A percentile compares a stretch with the other conserved stretches of the same genome.
phyloP scores from a whole-genome alignment of 64 coral and sea anemone species.

The Anthopleura sola region DNA sequence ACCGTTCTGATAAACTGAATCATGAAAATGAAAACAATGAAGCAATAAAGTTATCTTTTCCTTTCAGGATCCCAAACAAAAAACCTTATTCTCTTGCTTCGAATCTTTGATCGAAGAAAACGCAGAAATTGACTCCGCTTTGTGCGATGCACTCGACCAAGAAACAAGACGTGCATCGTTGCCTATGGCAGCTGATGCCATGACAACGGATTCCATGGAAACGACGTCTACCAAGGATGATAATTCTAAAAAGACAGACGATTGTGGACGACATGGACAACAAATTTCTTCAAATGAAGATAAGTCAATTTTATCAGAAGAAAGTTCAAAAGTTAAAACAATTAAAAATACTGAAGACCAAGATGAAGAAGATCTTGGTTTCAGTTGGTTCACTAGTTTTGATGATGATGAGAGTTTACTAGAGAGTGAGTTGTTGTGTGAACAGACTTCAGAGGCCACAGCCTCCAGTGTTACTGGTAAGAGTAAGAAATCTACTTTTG shows the following conservation, averaged over 20 bases:
- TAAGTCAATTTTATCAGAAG: neutral
- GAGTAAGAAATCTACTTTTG: neutral
- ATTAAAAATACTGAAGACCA: neutral
- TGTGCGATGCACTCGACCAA: neutral
- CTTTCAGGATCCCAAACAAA: slow-evolving; percentile 68
- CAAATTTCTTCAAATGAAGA: neutral
- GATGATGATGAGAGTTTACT: slow-evolving; percentile 13
- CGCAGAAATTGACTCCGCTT: neutral
- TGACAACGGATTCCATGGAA: neutral
- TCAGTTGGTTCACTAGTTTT: neutral
- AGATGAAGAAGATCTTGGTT: neutral
- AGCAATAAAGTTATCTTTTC: neutral
- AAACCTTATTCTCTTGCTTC: slow-evolving; percentile 60
- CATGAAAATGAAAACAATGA: no score
- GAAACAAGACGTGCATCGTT: neutral
- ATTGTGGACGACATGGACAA: neutral
- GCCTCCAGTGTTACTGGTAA: neutral
- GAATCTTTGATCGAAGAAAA: slow-evolving; percentile 67
- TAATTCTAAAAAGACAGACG: neutral
- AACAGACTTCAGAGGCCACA: neutral
- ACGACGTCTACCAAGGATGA: neutral
- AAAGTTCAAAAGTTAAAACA: neutral
- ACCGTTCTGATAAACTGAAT: no score
- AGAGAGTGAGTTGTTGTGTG: neutral
- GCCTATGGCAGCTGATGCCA: neutral